phyloP scores from a whole-genome alignment of 1,140 invertebrate species.

The Cyphomyrmex costatus region DNA sequence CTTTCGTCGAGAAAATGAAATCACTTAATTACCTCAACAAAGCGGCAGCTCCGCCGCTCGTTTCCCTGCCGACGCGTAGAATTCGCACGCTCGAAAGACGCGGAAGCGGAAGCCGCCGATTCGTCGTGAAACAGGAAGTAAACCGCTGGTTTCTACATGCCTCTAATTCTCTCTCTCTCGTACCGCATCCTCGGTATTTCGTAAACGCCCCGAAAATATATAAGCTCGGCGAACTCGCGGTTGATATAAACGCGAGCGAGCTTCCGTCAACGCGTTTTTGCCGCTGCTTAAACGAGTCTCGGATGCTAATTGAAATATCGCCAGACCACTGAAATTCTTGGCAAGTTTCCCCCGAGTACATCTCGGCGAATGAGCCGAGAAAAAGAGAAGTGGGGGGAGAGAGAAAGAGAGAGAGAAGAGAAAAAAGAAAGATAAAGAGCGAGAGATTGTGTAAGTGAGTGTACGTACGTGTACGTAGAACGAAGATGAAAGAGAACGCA shows the following conservation, averaged over 20 bases:
- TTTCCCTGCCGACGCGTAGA: constrained; percentile 50
- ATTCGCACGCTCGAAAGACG: constrained; percentile 45
- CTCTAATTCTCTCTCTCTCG: neutral
- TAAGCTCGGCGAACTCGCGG: constrained; percentile 13
- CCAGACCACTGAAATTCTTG: constrained; percentile 84
- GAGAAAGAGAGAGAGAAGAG: constrained; percentile 56
- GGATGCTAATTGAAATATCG: constrained; percentile 86
- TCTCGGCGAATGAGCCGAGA: constrained; percentile 56
- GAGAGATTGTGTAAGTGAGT: neutral
- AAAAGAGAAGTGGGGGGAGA: constrained; percentile 59
- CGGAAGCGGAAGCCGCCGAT: constrained; percentile 63
- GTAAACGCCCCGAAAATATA: constrained; percentile 49
- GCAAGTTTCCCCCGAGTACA: constrained; percentile 74
- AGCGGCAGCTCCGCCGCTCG: constrained; percentile 53
- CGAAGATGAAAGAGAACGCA: constrained; percentile 55
- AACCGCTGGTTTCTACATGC: constrained; percentile 40
- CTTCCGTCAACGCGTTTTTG: constrained; percentile 74
- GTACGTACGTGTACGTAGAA: neutral
- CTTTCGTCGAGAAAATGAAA: constrained; percentile 65
- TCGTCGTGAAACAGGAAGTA: constrained; percentile 64
- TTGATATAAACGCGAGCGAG: constrained; percentile 54
- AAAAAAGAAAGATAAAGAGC: constrained; percentile 69
- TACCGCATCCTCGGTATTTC: constrained; percentile 2
- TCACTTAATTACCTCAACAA: constrained; percentile 61
- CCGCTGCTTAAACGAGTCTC: constrained; percentile 80